Evolutionary conservation across 2,888 invertebrate genomes (phyloP).

Genomic region (Exephanes ischioxanthus): DNA sequence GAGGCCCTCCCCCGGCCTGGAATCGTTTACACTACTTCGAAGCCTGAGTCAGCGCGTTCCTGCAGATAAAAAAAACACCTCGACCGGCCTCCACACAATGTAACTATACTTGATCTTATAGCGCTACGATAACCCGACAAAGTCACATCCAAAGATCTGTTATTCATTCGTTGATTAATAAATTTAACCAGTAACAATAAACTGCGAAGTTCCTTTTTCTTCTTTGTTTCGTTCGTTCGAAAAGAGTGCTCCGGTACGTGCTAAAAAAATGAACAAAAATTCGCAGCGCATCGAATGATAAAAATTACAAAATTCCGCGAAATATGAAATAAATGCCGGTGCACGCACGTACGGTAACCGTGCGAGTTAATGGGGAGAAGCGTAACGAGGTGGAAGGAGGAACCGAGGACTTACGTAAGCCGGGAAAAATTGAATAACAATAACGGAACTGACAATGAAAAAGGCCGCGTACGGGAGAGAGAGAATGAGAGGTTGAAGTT

Average conservation of each 20-base stretch:
- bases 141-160: background rate
- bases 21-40: constrained; percentile 79
- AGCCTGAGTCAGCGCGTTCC: constrained; percentile 80
- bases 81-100: constrained; percentile 15
- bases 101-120: constrained; percentile 2
- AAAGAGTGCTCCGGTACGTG: no score
- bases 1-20: constrained; percentile 42
- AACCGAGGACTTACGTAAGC: constrained; percentile 60
- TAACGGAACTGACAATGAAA: constrained; percentile 69
- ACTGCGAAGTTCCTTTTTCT: no score
- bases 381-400: constrained; percentile 30
- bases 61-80: constrained; percentile 33
- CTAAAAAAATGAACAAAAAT: constrained; percentile 45
- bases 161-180: background rate
- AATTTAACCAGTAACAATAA: background rate
- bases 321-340: constrained; percentile 7
- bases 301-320: constrained; percentile 40
- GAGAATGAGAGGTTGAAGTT: background rate
- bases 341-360: constrained; percentile 42
- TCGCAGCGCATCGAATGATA: background rate
- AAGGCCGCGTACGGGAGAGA: constrained; percentile 33
- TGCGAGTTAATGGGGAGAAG: constrained; percentile 21
- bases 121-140: background rate
- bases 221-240: no score
- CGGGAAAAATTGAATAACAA: constrained; percentile 70